Conservation (phyloP, 2,113 vertebrate genomes). For the Chaenocephalus aceratus region DNA sequence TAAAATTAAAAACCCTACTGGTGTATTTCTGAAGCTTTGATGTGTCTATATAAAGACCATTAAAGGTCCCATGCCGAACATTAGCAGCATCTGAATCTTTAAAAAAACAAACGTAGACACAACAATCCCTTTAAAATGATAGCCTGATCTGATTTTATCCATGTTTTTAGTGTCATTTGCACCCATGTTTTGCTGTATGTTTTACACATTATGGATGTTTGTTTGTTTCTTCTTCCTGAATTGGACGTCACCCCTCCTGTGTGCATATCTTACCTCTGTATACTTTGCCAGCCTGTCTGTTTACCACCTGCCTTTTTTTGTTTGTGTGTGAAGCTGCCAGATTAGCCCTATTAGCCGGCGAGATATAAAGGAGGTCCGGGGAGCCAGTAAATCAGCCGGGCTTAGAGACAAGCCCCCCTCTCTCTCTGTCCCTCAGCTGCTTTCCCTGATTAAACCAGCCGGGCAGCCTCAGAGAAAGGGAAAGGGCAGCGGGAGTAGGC, state of each 20-base stretch:
- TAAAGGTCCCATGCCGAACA: too few species aligned
- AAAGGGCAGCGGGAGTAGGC: slow-evolving; percentile 37
- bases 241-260: slow-evolving; percentile 6
- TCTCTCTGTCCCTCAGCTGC: slow-evolving; percentile 60
- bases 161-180: neutral
- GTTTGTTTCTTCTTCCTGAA: neutral
- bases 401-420: slow-evolving; percentile 46
- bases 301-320: slow-evolving; percentile 38
- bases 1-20: too few species aligned
- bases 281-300: slow-evolving; percentile 17
- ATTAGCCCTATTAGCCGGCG: slow-evolving; percentile 35
- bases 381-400: slow-evolving; percentile 58
- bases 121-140: neutral
- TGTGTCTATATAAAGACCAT: too few species aligned
- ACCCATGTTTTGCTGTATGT: neutral
- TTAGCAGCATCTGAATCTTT: too few species aligned
- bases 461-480: slow-evolving; percentile 19
- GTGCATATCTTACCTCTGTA: slow-evolving; percentile 4
- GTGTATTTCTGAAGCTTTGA: too few species aligned
- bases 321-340: slow-evolving; percentile 20
- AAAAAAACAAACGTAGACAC: neutral
- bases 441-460: slow-evolving; percentile 66
- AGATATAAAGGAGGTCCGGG: slow-evolving; percentile 54
- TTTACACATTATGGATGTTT: neutral
- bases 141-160: neutral